Conservation (phyloP, 2,113 vertebrate species). For the Empidonax alnorum region DNA sequence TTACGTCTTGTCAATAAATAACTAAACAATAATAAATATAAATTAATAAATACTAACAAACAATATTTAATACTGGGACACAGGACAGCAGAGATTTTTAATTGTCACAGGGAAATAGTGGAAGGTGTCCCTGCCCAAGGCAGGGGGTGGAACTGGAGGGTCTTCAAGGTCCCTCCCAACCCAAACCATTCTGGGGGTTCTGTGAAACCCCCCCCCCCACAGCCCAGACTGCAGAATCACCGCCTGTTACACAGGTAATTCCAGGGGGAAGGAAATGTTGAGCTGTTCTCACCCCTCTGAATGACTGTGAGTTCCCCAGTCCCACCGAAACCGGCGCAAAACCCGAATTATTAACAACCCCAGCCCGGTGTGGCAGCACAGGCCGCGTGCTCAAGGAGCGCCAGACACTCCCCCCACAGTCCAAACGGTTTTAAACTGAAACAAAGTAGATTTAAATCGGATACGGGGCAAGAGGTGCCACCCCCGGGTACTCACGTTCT, state of each 20-base stretch:
- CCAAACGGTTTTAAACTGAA: rapidly evolving
- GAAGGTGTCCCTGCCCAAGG: not conserved
- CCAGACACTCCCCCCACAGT: rapidly evolving
- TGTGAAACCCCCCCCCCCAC: rapidly evolving
- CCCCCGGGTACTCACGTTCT: constrained; percentile 86
- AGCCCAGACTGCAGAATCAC: rapidly evolving
- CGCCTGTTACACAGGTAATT: not conserved
- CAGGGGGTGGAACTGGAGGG: not conserved
- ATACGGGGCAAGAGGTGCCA: rapidly evolving
- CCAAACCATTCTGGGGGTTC: not conserved
- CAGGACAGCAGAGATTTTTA: not conserved
- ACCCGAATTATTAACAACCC: not conserved
- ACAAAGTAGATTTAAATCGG: rapidly evolving
- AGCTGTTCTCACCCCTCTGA: not conserved
- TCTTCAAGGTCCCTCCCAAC: not conserved
- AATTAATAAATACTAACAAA: not conserved
- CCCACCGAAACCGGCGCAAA: not conserved
- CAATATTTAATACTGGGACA: not conserved
- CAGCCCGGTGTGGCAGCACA: not conserved
- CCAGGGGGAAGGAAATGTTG: not conserved
- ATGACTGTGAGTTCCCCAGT: not conserved
- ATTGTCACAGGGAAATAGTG: not conserved
- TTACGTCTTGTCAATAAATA: not conserved
- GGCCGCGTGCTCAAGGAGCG: not conserved
- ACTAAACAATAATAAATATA: not conserved